A percentile compares a stretch with the other conserved stretches of the same genome.
phyloP scores from a whole-genome alignment of 2,797 vertebrate species.

The Chromobotia macracanthus region DNA sequence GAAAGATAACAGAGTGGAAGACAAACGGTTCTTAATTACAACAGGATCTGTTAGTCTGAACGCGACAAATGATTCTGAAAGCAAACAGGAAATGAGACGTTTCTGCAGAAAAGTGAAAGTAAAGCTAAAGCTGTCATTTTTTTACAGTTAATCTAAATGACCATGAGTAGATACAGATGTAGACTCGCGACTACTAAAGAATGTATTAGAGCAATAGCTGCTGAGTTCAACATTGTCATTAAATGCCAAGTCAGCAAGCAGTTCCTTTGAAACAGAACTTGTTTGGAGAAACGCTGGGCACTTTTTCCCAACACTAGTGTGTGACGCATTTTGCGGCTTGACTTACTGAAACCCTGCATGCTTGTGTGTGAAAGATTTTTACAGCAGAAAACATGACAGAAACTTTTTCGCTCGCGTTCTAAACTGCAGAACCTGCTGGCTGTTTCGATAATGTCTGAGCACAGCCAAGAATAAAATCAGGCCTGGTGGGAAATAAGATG shows the following conservation, averaged over 20 bases:
- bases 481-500: slow-evolving; percentile 7
- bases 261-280: slow-evolving; percentile 5
- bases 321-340: slow-evolving; percentile 24
- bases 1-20: too few species aligned
- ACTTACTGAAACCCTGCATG: background rate
- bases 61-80: too few species aligned
- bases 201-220: too few species aligned
- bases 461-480: slow-evolving; percentile 5
- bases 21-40: too few species aligned
- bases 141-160: too few species aligned
- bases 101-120: too few species aligned
- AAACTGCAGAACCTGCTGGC: background rate
- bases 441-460: background rate
- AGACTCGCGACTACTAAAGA: too few species aligned
- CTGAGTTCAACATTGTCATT: background rate
- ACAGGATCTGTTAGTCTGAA: too few species aligned
- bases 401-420: background rate
- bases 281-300: background rate
- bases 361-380: background rate
- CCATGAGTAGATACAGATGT: too few species aligned
- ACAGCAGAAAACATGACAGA: background rate
- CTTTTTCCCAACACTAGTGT: too few species aligned
- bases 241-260: slow-evolving; percentile 41
- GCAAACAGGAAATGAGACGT: too few species aligned
- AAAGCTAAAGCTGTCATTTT: too few species aligned